These are phyloP conservation scores for Zaprionus africanus DNA, from an alignment of 1,140 invertebrate genomes.

Conservation along the genomic window DNA sequence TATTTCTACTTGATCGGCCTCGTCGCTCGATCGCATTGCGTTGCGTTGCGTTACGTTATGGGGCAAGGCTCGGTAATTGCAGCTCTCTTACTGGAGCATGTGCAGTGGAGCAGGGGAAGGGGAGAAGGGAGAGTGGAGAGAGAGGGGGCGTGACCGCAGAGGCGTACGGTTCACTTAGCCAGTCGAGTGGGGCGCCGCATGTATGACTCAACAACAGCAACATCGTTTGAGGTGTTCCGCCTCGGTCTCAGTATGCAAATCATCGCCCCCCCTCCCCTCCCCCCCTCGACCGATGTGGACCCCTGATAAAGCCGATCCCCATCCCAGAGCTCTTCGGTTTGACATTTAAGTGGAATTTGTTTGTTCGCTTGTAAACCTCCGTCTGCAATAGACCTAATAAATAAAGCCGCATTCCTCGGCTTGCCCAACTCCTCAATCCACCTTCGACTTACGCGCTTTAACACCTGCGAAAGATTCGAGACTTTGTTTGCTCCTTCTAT, in stretches of 20 bases:
- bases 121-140: neutral
- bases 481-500: neutral
- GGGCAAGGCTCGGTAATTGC: neutral
- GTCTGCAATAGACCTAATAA: neutral
- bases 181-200: neutral
- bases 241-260: neutral
- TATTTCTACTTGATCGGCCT: neutral
- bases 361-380: neutral
- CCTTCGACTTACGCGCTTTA: neutral
- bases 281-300: neutral
- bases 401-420: neutral
- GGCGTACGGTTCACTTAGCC: neutral
- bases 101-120: neutral
- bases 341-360: conserved; percentile 1
- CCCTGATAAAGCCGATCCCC: neutral
- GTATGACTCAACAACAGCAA: neutral
- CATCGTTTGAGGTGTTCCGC: neutral
- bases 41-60: conserved; percentile 3
- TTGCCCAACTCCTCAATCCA: neutral
- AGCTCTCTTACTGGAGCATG: neutral
- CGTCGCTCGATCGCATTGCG: neutral
- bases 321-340: neutral
- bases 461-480: neutral
- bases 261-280: neutral
- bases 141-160: neutral